Percentiles rank a stretch among this genome's conserved stretches.
Evolutionary conservation across 2,888 invertebrate genomes (phyloP).

Genomic region (Volucella inflata): DNA sequence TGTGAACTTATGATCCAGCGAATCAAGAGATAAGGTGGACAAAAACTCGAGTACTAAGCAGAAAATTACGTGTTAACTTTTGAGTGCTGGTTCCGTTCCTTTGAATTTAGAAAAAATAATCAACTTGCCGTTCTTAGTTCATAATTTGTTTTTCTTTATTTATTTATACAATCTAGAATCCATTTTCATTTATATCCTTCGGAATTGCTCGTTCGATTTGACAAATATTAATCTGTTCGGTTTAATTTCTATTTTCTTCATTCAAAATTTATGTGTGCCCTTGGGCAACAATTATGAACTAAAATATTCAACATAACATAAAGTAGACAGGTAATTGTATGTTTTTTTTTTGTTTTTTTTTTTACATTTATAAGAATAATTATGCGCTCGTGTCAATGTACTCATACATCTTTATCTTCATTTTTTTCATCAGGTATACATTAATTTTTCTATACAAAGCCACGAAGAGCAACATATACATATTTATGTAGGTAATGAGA

Average conservation of each 20-base stretch:
- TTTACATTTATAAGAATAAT: slow-evolving; percentile 17
- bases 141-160: slow-evolving; percentile 32
- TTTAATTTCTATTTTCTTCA: slow-evolving; percentile 5
- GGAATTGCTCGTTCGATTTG: slow-evolving; percentile 34
- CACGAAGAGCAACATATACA: slow-evolving; percentile 29
- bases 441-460: slow-evolving; percentile 31
- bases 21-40: too few relatives aligned
- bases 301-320: slow-evolving; percentile 44
- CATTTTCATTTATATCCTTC: slow-evolving; percentile 2
- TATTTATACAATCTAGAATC: slow-evolving; percentile 66
- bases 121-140: slow-evolving; percentile 52
- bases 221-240: slow-evolving; percentile 33
- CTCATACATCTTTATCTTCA: neutral
- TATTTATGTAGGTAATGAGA: neutral
- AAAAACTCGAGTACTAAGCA: too few relatives aligned
- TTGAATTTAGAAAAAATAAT: slow-evolving; percentile 5
- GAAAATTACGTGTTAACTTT: too few relatives aligned
- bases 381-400: slow-evolving; percentile 22
- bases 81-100: too few relatives aligned
- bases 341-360: neutral
- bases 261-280: neutral
- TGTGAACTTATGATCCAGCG: too few relatives aligned
- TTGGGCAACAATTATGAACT: slow-evolving; percentile 25
- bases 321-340: slow-evolving; percentile 43
- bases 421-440: slow-evolving; percentile 46